A percentile compares a stretch with the other conserved stretches of the same genome.
Evolutionary conservation across 2,888 invertebrate species (phyloP).

Genomic region (Spodoptera littoralis): DNA sequence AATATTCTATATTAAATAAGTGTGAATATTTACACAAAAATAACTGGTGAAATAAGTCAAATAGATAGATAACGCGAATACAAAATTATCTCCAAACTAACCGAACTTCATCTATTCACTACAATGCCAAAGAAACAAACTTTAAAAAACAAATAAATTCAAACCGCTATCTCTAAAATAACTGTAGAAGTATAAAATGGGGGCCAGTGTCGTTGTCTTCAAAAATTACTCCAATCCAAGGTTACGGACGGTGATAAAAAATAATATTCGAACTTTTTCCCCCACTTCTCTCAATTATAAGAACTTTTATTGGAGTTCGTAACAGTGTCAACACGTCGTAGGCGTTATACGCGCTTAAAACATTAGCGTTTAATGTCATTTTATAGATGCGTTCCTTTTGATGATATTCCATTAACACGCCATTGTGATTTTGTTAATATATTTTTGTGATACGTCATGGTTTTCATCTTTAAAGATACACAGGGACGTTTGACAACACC

Average conservation of each 20-base stretch:
- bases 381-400: background rate
- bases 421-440: too few relatives aligned
- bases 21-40: too few relatives aligned
- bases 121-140: too few relatives aligned
- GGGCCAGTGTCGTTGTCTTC: constrained; percentile 32
- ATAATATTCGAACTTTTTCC: constrained; percentile 47
- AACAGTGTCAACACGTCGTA: constrained; percentile 44
- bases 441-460: too few relatives aligned
- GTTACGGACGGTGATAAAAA: constrained; percentile 46
- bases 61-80: too few relatives aligned
- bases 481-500: too few relatives aligned
- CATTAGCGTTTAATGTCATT: constrained; percentile 29
- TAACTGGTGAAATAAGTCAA: too few relatives aligned
- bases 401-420: background rate
- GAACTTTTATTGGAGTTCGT: constrained; percentile 50
- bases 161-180: constrained; percentile 39
- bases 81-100: too few relatives aligned
- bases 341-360: constrained; percentile 35
- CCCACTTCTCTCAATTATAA: constrained; percentile 43
- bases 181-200: constrained; percentile 38
- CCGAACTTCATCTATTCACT: too few relatives aligned
- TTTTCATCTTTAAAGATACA: too few relatives aligned
- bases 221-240: constrained; percentile 42
- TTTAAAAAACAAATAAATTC: constrained; percentile 27
- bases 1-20: too few relatives aligned